A percentile compares a stretch with the other conserved stretches of the same genome.
Conservation (phyloP, 2,888 invertebrate genomes). For the Hedychridium roseum region DNA sequence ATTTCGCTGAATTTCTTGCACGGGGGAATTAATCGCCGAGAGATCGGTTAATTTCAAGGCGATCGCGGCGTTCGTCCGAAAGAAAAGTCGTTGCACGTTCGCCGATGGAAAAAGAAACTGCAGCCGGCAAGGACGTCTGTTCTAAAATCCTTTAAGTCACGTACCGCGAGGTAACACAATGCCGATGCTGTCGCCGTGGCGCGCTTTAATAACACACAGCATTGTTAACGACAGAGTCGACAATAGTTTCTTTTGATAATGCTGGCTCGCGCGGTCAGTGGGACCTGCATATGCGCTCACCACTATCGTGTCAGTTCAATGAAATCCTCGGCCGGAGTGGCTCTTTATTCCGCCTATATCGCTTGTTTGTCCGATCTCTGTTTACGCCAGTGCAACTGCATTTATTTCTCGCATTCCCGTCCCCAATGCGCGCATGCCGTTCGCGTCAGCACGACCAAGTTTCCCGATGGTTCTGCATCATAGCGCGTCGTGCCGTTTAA, state of each 20-base stretch:
- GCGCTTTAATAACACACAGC: conserved; percentile 45
- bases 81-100: background rate
- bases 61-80: too few relatives aligned
- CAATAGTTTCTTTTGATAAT: conserved; percentile 57
- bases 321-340: conserved; percentile 51
- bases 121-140: conserved; percentile 14
- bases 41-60: too few relatives aligned
- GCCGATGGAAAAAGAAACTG: conserved; percentile 9
- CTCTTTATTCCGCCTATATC: conserved; percentile 53
- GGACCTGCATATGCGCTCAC: conserved; percentile 24
- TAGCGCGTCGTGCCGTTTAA: too few relatives aligned
- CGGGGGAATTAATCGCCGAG: too few relatives aligned
- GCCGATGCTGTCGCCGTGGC: conserved; percentile 25
- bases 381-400: conserved; percentile 43
- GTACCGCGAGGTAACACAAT: conserved; percentile 18
- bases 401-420: too few relatives aligned
- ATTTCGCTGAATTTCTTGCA: too few relatives aligned
- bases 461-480: too few relatives aligned
- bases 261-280: conserved; percentile 24
- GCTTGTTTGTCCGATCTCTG: conserved; percentile 54
- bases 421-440: too few relatives aligned
- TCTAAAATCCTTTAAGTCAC: conserved; percentile 27
- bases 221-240: conserved; percentile 49
- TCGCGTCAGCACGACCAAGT: too few relatives aligned
- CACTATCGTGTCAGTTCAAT: conserved; percentile 51